Conservation (phyloP, 2,113 vertebrate genomes). For the Triplophysa rosa region DNA sequence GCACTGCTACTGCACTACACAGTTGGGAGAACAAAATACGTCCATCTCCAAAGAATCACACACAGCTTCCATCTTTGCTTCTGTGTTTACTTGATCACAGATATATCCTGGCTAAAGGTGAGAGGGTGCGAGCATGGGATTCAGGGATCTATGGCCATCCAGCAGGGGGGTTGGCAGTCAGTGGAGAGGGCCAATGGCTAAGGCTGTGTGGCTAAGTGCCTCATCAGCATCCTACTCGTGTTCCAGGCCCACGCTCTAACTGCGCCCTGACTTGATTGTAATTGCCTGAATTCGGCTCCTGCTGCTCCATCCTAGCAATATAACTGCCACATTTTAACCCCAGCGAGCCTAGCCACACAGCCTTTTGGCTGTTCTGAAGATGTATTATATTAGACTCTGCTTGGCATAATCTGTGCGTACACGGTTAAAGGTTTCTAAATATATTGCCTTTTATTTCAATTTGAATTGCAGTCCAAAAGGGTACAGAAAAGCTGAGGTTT, state of each 20-base stretch:
- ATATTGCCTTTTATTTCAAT: slow-evolving; percentile 11
- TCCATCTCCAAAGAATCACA: not conserved
- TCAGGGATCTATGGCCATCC: slow-evolving; percentile 84
- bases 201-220: slow-evolving; percentile 97
- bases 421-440: slow-evolving; percentile 31
- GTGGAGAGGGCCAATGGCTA: slow-evolving; percentile 81
- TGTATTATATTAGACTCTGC: slow-evolving; percentile 54
- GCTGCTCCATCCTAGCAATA: slow-evolving; percentile 99
- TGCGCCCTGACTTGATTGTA: slow-evolving; percentile 99
- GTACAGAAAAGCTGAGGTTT: not conserved
- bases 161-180: slow-evolving; percentile 85
- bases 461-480: not conserved
- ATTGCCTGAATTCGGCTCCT: slow-evolving; percentile 99
- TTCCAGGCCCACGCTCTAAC: slow-evolving; percentile 93
- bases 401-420: slow-evolving; percentile 42
- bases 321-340: slow-evolving; percentile 88
- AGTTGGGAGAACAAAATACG: not conserved
- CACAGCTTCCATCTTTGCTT: not conserved
- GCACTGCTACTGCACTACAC: not conserved
- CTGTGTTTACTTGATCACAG: slow-evolving; percentile 30
- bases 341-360: slow-evolving; percentile 64
- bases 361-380: slow-evolving; percentile 43
- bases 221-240: slow-evolving; percentile 99
- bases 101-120: slow-evolving; percentile 40
- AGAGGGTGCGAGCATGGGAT: slow-evolving; percentile 60